Evolutionary conservation across 2,888 invertebrate genomes (phyloP).

Genomic region (Volucella zonaria): DNA sequence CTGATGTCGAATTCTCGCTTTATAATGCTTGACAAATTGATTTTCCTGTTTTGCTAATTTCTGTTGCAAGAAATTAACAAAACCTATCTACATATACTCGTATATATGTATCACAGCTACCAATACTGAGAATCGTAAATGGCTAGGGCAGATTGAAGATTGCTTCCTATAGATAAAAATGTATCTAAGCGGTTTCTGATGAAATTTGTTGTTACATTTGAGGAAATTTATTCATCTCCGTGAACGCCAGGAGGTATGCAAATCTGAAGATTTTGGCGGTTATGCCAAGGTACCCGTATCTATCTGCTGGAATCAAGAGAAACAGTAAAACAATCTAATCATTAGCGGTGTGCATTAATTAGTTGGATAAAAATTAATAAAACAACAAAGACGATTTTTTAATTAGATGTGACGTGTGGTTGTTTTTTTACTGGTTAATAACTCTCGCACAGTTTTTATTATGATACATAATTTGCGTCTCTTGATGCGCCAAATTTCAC

Average conservation of each 20-base stretch:
- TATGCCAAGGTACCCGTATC: neutral
- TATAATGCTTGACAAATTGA: constrained; percentile 67
- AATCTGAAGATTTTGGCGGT: too few relatives aligned
- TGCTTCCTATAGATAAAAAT: too few relatives aligned
- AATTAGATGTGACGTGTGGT: constrained; percentile 59
- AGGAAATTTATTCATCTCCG: constrained; percentile 28
- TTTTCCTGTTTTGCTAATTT: constrained; percentile 62
- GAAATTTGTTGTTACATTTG: constrained; percentile 52
- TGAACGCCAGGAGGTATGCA: neutral
- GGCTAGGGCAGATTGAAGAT: too few relatives aligned
- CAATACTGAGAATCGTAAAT: constrained; percentile 30
- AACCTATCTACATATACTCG: constrained; percentile 17
- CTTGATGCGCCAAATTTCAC: constrained; percentile 14
- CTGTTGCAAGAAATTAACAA: constrained; percentile 57
- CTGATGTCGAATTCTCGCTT: constrained; percentile 54
- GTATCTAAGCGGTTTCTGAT: neutral
- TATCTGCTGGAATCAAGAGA: neutral
- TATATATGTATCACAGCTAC: neutral
- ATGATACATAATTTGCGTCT: neutral
- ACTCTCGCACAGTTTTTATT: constrained; percentile 9
- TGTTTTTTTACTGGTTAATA: constrained; percentile 14
- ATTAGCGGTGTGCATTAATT: constrained; percentile 70
- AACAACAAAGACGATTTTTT: constrained; percentile 67
- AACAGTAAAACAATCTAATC: constrained; percentile 47
- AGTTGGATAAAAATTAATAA: constrained; percentile 48